Percentiles rank a stretch among this genome's conserved stretches.
Conservation (phyloP, 2,888 invertebrate species). For the Isoperla grammatica region DNA sequence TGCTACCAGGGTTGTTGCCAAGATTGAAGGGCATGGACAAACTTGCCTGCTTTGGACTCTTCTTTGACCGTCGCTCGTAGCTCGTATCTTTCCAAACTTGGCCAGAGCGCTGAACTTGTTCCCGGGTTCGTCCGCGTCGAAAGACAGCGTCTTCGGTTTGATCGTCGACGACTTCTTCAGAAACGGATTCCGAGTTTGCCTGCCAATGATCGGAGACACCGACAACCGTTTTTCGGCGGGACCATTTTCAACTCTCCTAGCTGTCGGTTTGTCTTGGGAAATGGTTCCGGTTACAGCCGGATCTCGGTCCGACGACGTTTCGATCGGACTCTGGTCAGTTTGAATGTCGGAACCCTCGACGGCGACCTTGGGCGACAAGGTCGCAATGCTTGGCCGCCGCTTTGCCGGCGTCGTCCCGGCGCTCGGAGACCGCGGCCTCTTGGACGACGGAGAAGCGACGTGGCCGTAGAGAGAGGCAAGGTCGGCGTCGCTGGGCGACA, state of each 20-base stretch:
- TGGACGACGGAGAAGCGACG: neutral
- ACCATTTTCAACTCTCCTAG: too few species aligned
- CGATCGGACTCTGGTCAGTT: neutral
- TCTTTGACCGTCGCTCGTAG: slow-evolving; percentile 6
- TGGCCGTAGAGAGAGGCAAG: slow-evolving; percentile 15
- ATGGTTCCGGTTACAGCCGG: neutral
- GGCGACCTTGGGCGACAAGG: neutral
- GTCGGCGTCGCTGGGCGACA: slow-evolving; percentile 7
- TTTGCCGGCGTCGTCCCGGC: neutral
- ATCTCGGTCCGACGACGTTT: neutral
- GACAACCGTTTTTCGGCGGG: too few species aligned
- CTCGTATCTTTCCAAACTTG: slow-evolving; percentile 17
- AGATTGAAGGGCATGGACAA: too few species aligned
- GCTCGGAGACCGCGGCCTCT: neutral
- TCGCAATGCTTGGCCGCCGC: neutral
- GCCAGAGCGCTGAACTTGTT: slow-evolving; percentile 21
- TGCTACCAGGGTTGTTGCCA: too few species aligned
- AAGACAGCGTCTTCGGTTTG: neutral
- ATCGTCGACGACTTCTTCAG: neutral
- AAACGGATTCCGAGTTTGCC: slow-evolving; percentile 17
- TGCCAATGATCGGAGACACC: slow-evolving; percentile 18
- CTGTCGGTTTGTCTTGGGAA: too few species aligned
- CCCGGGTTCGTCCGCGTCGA: neutral
- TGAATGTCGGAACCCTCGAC: too few species aligned
- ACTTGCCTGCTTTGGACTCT: slow-evolving; percentile 26